Evolutionary conservation across 2,113 vertebrate species (phyloP).

Genomic region (Megalops atlanticus): DNA sequence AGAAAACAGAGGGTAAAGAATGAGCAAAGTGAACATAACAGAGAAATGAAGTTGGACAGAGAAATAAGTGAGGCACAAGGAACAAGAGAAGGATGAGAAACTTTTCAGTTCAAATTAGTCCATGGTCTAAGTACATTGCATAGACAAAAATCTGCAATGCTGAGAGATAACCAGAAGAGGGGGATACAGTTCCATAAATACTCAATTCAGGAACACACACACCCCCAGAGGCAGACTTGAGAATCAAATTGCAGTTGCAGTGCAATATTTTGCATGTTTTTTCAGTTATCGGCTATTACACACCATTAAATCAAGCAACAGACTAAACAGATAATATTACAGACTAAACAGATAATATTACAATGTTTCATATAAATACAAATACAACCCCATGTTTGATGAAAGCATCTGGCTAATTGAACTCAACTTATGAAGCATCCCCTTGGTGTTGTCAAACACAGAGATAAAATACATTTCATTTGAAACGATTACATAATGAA

Average conservation of each 20-base stretch:
- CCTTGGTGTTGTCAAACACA: no score
- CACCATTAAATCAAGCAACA: neutral
- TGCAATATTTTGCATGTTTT: slow-evolving; percentile 8
- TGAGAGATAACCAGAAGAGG: slow-evolving; percentile 54
- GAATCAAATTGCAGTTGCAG: slow-evolving; percentile 19
- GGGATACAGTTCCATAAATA: slow-evolving; percentile 54
- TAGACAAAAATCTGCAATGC: slow-evolving; percentile 49
- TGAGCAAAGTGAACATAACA: slow-evolving; percentile 1
- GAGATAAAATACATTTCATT: neutral
- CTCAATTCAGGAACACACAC: neutral
- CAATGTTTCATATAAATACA: neutral
- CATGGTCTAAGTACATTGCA: neutral
- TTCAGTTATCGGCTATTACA: neutral
- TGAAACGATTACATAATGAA: slow-evolving; percentile 4
- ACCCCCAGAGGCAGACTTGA: neutral
- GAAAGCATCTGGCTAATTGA: neutral
- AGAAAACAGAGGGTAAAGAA: neutral
- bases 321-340: neutral
- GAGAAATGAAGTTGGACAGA: neutral
- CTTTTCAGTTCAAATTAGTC: neutral
- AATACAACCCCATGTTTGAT: neutral
- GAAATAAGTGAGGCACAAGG: neutral
- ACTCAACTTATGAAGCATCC: neutral
- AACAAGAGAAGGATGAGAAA: neutral
- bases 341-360: neutral